These are phyloP conservation scores for Paramormyrops kingsleyae DNA, from an alignment of 2,113 vertebrate species.

Conservation along the genomic window DNA sequence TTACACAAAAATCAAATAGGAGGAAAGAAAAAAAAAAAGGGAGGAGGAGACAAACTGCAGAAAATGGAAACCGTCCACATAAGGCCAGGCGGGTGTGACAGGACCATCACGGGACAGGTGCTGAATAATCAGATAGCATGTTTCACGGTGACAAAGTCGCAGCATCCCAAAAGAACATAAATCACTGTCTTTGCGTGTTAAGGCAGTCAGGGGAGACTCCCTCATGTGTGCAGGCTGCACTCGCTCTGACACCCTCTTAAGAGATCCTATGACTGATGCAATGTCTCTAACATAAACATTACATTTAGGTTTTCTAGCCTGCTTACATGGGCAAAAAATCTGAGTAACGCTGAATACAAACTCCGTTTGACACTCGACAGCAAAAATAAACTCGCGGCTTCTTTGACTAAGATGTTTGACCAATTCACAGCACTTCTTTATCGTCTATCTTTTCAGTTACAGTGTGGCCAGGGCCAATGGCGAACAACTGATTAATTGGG, in stretches of 20 bases:
- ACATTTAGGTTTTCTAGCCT: background rate
- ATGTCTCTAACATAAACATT: background rate
- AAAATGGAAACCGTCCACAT: background rate
- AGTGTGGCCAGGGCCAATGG: background rate
- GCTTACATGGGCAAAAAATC: background rate
- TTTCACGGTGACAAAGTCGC: background rate
- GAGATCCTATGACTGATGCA: background rate
- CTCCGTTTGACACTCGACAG: background rate
- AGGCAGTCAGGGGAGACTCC: background rate
- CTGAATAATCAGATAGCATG: background rate
- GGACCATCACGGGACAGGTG: background rate
- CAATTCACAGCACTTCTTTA: background rate
- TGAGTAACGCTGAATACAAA: background rate
- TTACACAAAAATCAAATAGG: constrained; percentile 9
- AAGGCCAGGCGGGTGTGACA: background rate
- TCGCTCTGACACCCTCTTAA: background rate
- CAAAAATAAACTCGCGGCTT: background rate
- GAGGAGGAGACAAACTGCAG: background rate
- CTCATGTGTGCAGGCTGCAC: background rate
- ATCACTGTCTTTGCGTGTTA: background rate
- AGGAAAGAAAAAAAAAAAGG: background rate
- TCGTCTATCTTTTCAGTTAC: background rate
- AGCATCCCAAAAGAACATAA: background rate
- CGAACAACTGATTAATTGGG: background rate
- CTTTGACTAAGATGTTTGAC: background rate